Conservation (phyloP, 2,888 invertebrate genomes). For the Tetanocera ferruginea region DNA sequence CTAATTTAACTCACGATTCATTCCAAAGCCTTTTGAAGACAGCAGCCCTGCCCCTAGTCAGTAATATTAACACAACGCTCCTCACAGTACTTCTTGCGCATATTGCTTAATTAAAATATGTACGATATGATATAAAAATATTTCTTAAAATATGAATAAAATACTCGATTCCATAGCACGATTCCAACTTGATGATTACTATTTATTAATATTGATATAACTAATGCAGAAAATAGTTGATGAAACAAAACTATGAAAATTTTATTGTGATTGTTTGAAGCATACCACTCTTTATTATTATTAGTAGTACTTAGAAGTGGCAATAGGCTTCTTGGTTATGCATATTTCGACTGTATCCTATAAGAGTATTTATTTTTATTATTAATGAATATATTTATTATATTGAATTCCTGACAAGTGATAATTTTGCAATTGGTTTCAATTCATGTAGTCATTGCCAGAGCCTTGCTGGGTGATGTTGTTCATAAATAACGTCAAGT, state of each 20-base stretch:
- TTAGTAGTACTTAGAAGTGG: no score
- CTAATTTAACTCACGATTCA: not conserved
- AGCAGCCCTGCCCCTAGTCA: conserved; percentile 17
- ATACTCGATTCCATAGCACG: not conserved
- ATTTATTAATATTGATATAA: not conserved
- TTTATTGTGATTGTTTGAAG: conserved; percentile 14
- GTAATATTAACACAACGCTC: conserved; percentile 5
- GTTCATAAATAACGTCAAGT: no score
- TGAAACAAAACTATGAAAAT: not conserved
- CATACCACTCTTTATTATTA: not conserved
- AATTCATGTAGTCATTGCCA: not conserved
- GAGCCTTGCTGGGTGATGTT: not conserved
- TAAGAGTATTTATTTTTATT: conserved; percentile 4
- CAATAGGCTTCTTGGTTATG: not conserved
- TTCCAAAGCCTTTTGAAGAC: conserved; percentile 4
- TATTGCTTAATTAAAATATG: not conserved
- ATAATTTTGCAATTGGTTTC: conserved; percentile 4
- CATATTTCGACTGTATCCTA: not conserved
- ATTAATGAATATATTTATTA: not conserved
- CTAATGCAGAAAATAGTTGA: not conserved
- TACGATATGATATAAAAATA: no score
- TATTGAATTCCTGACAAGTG: not conserved
- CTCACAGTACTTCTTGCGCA: not conserved
- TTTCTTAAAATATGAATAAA: conserved; percentile 10
- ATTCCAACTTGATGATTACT: not conserved